phyloP scores from a whole-genome alignment of 1,140 invertebrate species.

The Chymomyza costata region DNA sequence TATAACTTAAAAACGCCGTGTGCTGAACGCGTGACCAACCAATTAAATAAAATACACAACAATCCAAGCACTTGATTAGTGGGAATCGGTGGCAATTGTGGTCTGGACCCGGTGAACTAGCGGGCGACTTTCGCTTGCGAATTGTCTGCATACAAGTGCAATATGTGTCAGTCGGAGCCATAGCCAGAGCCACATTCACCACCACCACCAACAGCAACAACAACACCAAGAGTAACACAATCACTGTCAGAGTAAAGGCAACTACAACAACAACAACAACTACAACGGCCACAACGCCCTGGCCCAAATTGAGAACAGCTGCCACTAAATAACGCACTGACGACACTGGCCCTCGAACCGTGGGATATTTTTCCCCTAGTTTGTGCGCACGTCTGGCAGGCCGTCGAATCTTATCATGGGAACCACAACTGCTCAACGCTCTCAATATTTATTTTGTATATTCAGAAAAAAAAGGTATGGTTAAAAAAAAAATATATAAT shows the following conservation, averaged over 20 bases:
- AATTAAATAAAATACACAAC: slow-evolving; percentile 38
- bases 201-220: slow-evolving; percentile 26
- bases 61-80: slow-evolving; percentile 23
- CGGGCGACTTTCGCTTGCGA: slow-evolving; percentile 26
- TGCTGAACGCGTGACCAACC: slow-evolving; percentile 46
- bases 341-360: slow-evolving; percentile 54
- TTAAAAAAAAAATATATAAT: slow-evolving; percentile 15
- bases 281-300: slow-evolving; percentile 53
- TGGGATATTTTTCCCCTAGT: slow-evolving; percentile 70
- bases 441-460: slow-evolving; percentile 70
- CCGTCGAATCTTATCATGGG: slow-evolving; percentile 72
- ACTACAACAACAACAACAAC: slow-evolving; percentile 13
- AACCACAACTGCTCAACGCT: slow-evolving; percentile 74
- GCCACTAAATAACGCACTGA: slow-evolving; percentile 33
- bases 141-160: slow-evolving; percentile 41
- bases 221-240: slow-evolving; percentile 19
- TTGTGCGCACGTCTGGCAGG: slow-evolving; percentile 30
- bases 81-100: too few species aligned
- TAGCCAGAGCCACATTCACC: too few species aligned
- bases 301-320: slow-evolving; percentile 74
- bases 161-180: slow-evolving; percentile 56
- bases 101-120: too few species aligned
- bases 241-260: slow-evolving; percentile 4
- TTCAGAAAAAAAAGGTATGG: slow-evolving; percentile 46
- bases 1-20: too few species aligned